These are phyloP conservation scores for Argopecten irradians DNA, from an alignment of 1,140 invertebrate genomes.

Conservation along the genomic window DNA sequence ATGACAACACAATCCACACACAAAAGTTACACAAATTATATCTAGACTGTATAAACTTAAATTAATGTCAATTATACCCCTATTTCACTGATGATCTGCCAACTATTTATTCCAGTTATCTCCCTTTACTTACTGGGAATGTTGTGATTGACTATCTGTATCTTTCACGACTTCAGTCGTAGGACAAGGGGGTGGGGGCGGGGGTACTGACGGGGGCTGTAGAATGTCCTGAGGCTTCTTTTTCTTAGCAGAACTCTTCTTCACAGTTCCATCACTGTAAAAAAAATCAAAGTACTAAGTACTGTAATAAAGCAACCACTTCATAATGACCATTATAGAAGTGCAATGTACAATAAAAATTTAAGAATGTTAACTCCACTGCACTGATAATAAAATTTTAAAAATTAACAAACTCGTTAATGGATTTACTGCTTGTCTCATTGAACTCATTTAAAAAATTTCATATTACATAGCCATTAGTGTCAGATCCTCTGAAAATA, in stretches of 20 bases:
- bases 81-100: neutral
- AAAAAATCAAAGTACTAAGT: neutral
- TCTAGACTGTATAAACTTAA: too few species aligned
- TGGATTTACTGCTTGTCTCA: neutral
- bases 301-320: neutral
- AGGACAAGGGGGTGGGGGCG: conserved; percentile 55
- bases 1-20: too few species aligned
- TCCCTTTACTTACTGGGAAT: conserved; percentile 41
- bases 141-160: conserved; percentile 35
- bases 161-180: conserved; percentile 38
- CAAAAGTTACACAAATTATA: too few species aligned
- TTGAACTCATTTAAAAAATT: neutral
- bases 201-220: conserved; percentile 43
- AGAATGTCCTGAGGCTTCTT: conserved; percentile 54
- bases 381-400: neutral
- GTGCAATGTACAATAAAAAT: neutral
- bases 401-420: neutral
- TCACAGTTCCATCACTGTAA: conserved; percentile 71
- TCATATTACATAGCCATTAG: neutral
- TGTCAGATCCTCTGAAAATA: neutral
- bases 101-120: neutral
- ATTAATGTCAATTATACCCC: neutral
- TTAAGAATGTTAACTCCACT: neutral
- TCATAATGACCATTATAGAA: neutral
- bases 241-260: conserved; percentile 70